phyloP scores from a whole-genome alignment of 2,113 vertebrate genomes.

The Perognathus longimembris region DNA sequence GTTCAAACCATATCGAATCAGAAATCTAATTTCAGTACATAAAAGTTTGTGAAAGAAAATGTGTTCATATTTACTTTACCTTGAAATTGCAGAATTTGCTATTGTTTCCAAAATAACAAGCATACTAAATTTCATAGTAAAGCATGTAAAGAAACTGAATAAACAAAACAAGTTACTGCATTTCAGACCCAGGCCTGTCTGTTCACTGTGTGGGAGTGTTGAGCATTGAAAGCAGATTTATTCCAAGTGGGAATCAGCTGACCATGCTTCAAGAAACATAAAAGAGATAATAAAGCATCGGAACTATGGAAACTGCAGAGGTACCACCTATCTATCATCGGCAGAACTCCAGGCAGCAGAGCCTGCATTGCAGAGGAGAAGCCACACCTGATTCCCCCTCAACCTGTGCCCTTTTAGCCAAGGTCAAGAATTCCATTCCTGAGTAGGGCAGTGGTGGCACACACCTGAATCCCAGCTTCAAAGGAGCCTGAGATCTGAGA shows the following conservation, averaged over 20 bases:
- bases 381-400: too few relatives aligned
- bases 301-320: not conserved
- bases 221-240: slow-evolving; percentile 4
- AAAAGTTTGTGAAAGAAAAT: not conserved
- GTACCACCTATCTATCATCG: not conserved
- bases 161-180: not conserved
- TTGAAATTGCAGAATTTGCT: not conserved
- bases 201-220: not conserved
- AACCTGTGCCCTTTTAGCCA: accelerated
- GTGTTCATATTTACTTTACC: not conserved
- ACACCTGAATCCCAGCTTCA: too few relatives aligned
- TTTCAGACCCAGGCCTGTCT: not conserved
- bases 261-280: not conserved
- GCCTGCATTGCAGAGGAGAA: not conserved
- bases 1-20: not conserved
- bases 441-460: too few relatives aligned
- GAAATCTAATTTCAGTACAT: not conserved
- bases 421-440: too few relatives aligned
- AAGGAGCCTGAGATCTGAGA: too few relatives aligned
- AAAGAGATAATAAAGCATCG: not conserved
- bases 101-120: not conserved
- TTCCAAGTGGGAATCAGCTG: not conserved
- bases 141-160: not conserved
- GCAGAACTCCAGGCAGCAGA: not conserved
- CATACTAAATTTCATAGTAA: not conserved